Percentiles rank a stretch among this genome's conserved stretches.
phyloP scores from a whole-genome alignment of 2,888 invertebrate genomes.

The Nematopogon swammerdamellus region DNA sequence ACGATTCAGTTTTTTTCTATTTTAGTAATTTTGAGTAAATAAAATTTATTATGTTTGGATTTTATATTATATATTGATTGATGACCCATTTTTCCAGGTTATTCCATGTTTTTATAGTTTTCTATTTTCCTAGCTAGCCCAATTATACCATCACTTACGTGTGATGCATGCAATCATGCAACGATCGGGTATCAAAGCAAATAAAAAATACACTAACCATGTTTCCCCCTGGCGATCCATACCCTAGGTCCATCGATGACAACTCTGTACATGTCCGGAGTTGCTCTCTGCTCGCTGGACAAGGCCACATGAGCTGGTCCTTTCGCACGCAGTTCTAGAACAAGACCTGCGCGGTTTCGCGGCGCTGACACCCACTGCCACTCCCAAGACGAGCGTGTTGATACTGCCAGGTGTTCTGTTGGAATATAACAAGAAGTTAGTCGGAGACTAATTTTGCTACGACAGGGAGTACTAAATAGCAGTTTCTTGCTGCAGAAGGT shows the following conservation, averaged over 20 bases:
- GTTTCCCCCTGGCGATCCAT: constrained; percentile 65
- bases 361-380: constrained; percentile 66
- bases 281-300: constrained; percentile 50
- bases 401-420: constrained; percentile 62
- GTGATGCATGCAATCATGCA: no score
- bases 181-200: no score
- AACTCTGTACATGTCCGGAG: constrained; percentile 61
- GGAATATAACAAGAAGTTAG: constrained; percentile 10
- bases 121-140: no score
- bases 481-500: no score
- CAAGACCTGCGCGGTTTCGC: constrained; percentile 59
- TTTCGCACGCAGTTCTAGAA: constrained; percentile 55
- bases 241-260: constrained; percentile 60
- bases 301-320: constrained; percentile 59
- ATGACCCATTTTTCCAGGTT: no score
- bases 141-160: no score
- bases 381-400: constrained; percentile 59
- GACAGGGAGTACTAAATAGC: no score
- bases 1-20: no score
- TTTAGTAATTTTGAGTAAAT: no score
- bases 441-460: neutral
- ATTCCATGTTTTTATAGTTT: no score
- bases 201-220: constrained; percentile 58
- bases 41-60: no score
- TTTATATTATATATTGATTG: no score